Conservation (phyloP, 2,113 vertebrate genomes). For the Mus spicilegus region DNA sequence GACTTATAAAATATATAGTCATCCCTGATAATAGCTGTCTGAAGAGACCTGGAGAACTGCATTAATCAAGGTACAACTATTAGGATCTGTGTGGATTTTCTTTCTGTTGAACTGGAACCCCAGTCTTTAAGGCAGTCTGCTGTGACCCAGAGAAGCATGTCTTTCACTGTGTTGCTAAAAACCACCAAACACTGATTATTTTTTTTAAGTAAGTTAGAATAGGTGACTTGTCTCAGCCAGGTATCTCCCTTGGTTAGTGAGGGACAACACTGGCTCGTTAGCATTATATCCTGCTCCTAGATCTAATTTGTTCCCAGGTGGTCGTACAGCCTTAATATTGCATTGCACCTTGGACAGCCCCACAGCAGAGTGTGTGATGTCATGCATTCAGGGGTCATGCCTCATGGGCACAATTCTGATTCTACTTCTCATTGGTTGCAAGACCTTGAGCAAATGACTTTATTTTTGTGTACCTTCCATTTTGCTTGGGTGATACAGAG, state of each 20-base stretch:
- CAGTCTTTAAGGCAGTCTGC: slow-evolving; percentile 20
- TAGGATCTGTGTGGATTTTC: background rate
- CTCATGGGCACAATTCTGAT: background rate
- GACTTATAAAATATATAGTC: background rate
- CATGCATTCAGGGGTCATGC: background rate
- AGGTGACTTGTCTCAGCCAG: background rate
- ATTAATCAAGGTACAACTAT: background rate
- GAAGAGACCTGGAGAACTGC: slow-evolving; percentile 24
- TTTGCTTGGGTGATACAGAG: background rate
- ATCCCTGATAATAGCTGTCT: slow-evolving; percentile 43
- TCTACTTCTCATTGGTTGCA: background rate
- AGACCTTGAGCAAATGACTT: slow-evolving; percentile 24
- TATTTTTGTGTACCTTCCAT: slow-evolving; percentile 24
- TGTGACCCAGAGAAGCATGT: background rate
- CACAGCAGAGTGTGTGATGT: background rate
- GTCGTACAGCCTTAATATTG: background rate
- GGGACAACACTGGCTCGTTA: background rate
- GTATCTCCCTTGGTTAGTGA: slow-evolving; percentile 19
- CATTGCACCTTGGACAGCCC: background rate
- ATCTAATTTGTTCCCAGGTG: background rate
- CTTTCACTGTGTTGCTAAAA: background rate
- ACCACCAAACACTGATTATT: background rate
- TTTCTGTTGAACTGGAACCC: slow-evolving; percentile 23
- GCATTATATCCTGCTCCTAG: background rate
- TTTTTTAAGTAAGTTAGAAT: slow-evolving; percentile 30